phyloP scores from a whole-genome alignment of 2,113 vertebrate species.

The Pipra filicauda region DNA sequence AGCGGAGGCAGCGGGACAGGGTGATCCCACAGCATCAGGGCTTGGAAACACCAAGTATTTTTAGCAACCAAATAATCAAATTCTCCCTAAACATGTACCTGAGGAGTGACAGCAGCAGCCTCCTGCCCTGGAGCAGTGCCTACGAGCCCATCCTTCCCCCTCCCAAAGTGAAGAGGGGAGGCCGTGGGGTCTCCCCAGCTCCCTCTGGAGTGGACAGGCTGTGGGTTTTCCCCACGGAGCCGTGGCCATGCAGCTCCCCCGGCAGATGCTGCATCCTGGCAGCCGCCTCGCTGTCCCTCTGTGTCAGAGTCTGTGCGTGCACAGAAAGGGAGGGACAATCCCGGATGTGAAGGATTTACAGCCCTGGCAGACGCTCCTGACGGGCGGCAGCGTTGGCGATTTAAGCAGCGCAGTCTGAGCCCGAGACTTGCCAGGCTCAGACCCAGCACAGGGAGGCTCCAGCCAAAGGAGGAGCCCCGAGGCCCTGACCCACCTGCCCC shows the following conservation, averaged over 20 bases:
- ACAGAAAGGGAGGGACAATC: background rate
- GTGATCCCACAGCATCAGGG: background rate
- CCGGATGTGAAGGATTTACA: constrained; percentile 16
- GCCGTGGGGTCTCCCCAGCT: accelerated
- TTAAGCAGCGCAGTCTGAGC: background rate
- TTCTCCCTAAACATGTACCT: background rate
- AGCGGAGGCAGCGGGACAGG: accelerated
- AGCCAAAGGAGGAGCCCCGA: background rate
- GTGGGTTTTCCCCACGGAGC: background rate
- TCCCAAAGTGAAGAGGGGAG: accelerated
- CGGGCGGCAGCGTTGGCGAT: background rate
- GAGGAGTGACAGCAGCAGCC: background rate
- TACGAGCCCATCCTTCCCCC: accelerated
- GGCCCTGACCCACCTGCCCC: background rate
- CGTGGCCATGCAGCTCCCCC: background rate
- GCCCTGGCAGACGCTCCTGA: background rate
- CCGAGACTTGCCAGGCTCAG: background rate
- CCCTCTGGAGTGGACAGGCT: background rate
- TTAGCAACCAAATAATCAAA: background rate
- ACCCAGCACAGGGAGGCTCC: background rate
- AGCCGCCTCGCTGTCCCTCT: accelerated
- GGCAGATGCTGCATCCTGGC: background rate
- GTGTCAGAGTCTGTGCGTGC: background rate
- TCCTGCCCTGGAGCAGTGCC: background rate
- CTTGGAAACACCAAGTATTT: background rate